phyloP scores from a whole-genome alignment of 1,140 invertebrate genomes.

The Eriocheir sinensis region DNA sequence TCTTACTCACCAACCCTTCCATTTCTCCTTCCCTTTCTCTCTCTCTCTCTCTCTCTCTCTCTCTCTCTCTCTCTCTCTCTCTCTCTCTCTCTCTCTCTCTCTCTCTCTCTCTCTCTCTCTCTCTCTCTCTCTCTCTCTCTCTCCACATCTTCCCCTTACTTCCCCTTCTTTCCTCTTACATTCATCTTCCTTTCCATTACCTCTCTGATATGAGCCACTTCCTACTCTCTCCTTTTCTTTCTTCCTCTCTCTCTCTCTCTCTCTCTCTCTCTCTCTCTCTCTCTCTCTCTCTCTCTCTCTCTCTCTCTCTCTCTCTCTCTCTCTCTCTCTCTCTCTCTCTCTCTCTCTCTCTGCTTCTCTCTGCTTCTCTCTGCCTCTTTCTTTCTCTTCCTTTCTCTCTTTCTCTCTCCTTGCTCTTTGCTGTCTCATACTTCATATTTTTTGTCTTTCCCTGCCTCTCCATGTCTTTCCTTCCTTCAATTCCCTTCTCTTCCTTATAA shows the following conservation, averaged over 20 bases:
- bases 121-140: background rate
- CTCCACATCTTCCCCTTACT: background rate
- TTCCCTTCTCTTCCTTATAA: no score
- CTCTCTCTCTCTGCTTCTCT: no score
- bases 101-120: background rate
- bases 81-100: background rate
- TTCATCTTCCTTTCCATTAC: background rate
- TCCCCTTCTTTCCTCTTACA: background rate
- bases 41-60: constrained; percentile 24
- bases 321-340: no score
- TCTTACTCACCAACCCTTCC: background rate
- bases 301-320: background rate
- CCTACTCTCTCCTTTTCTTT: background rate
- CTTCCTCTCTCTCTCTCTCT: background rate
- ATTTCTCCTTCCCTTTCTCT: background rate
- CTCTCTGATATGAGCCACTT: no score
- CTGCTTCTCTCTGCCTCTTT: no score
- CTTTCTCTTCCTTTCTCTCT: no score
- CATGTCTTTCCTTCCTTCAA: no score
- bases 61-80: constrained; percentile 36
- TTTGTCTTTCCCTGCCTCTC: background rate
- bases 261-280: constrained; percentile 40
- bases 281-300: constrained; percentile 1
- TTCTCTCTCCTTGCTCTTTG: no score
- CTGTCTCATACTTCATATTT: no score